A percentile compares a stretch with the other conserved stretches of the same genome.
These are phyloP conservation scores for Xiphophorus maculatus DNA, from an alignment of 2,113 vertebrate species.

Conservation along the genomic window DNA sequence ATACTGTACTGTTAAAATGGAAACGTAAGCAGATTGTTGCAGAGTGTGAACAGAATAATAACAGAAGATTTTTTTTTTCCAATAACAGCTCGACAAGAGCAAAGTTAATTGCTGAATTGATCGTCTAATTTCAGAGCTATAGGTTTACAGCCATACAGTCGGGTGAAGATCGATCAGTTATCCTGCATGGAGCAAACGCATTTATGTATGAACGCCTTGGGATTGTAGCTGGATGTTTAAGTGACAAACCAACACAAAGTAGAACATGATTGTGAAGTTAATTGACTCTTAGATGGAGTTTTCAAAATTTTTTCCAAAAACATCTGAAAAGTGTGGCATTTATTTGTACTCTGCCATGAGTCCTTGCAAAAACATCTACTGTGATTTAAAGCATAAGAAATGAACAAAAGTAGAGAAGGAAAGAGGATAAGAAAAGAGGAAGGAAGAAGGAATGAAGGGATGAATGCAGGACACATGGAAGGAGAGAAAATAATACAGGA, in stretches of 20 bases:
- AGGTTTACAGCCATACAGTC: too few species aligned
- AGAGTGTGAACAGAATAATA: too few species aligned
- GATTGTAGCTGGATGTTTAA: neutral
- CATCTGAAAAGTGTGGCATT: neutral
- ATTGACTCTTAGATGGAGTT: neutral
- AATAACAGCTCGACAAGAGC: too few species aligned
- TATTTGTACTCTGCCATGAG: neutral
- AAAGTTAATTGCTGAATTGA: too few species aligned
- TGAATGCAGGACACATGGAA: too few species aligned
- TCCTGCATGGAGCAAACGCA: too few species aligned
- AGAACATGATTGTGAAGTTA: neutral
- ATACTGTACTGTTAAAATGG: too few species aligned
- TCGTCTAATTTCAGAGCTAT: too few species aligned
- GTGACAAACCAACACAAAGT: neutral
- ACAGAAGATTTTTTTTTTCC: too few species aligned
- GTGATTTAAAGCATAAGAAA: neutral
- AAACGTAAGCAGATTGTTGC: too few species aligned
- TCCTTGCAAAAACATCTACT: neutral
- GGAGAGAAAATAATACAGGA: neutral
- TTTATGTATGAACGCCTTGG: neutral
- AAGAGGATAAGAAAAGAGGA: neutral
- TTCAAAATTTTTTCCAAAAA: neutral
- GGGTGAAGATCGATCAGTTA: too few species aligned
- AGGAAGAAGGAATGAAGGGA: neutral
- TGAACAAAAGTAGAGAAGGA: neutral